phyloP scores from a whole-genome alignment of 2,797 vertebrate genomes.

The Hapalemur alaotrensis region DNA sequence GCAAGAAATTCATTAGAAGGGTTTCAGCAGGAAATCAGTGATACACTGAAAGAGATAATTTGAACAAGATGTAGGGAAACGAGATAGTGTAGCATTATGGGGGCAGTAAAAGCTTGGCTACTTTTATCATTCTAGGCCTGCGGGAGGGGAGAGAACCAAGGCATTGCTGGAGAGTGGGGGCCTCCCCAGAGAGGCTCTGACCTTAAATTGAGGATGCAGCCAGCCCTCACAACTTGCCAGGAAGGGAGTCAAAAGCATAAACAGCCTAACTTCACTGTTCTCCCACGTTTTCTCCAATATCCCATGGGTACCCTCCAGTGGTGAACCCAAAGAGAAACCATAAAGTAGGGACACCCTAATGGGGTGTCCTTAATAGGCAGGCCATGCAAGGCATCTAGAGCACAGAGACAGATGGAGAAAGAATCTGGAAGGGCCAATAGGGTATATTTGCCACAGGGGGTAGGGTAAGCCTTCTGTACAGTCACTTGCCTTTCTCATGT shows the following conservation, averaged over 20 bases:
- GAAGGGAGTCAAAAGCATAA: background rate
- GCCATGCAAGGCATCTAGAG: background rate
- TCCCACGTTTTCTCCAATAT: background rate
- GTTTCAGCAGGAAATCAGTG: background rate
- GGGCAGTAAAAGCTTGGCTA: background rate
- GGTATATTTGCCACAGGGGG: background rate
- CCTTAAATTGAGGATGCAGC: background rate
- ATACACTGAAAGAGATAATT: background rate
- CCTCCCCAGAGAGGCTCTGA: background rate
- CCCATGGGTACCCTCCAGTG: background rate
- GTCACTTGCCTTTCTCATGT: background rate
- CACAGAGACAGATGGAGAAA: background rate
- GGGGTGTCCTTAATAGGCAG: no score
- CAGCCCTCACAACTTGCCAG: background rate
- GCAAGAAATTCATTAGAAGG: background rate
- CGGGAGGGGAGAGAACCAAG: background rate
- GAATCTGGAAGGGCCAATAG: background rate
- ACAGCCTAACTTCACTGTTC: background rate
- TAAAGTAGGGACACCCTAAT: background rate
- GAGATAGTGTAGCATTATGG: background rate
- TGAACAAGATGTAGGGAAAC: background rate
- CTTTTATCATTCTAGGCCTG: background rate
- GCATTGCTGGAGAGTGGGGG: background rate
- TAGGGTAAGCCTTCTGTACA: background rate
- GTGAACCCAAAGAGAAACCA: background rate